Conservation (phyloP, 2,113 vertebrate species). For the Colius striatus region DNA sequence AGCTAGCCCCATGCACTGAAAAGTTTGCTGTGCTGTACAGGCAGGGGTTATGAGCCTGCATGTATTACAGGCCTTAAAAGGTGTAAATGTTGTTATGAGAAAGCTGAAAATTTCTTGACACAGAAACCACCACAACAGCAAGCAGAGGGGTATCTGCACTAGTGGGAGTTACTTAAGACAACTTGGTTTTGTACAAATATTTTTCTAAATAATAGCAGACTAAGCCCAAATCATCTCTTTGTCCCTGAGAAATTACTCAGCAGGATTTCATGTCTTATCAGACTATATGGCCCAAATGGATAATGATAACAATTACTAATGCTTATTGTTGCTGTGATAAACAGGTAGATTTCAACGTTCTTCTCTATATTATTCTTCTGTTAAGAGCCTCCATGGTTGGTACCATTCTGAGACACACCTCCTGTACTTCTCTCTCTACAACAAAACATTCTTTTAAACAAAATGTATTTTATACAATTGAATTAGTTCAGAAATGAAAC, state of each 20-base stretch:
- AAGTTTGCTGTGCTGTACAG: background rate
- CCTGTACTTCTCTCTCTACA: background rate
- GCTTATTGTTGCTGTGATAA: background rate
- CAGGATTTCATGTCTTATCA: background rate
- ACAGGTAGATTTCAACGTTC: background rate
- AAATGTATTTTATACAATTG: background rate
- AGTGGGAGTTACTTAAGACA: background rate
- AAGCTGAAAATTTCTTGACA: background rate
- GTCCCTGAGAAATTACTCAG: background rate
- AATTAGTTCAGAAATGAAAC: slow-evolving; percentile 1
- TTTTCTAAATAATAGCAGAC: background rate
- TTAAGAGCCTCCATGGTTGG: background rate
- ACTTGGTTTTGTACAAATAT: background rate
- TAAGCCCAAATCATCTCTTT: background rate
- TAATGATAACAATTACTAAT: background rate
- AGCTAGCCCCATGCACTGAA: background rate
- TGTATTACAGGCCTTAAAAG: background rate
- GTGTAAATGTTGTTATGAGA: background rate
- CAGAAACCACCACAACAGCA: background rate
- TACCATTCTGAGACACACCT: background rate
- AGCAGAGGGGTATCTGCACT: background rate
- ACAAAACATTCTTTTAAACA: background rate
- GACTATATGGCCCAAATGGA: background rate
- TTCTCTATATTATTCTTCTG: background rate
- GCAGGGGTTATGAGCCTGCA: background rate